These are phyloP conservation scores for Pyrochroa serraticornis DNA, from an alignment of 2,888 invertebrate genomes.

Conservation along the genomic window DNA sequence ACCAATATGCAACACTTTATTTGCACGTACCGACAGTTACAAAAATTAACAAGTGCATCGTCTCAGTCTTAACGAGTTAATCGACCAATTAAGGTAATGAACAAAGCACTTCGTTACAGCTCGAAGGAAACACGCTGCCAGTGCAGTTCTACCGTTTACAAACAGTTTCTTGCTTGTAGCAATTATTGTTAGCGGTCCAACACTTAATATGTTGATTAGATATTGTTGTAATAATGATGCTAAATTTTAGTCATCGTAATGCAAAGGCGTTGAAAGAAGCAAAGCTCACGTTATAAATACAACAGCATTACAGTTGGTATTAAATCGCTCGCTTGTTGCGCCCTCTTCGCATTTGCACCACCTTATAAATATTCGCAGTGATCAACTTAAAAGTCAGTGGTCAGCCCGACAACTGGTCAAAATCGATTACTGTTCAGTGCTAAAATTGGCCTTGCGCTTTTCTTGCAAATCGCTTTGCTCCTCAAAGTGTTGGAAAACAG, in stretches of 20 bases:
- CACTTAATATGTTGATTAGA: no score
- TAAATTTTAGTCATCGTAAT: background rate
- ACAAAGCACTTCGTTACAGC: no score
- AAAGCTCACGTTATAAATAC: constrained; percentile 28
- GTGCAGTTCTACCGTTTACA: no score
- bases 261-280: constrained; percentile 3
- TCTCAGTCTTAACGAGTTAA: constrained; percentile 26
- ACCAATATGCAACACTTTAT: constrained; percentile 44
- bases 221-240: no score
- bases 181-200: no score
- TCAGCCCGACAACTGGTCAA: constrained; percentile 41
- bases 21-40: constrained; percentile 38
- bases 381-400: constrained; percentile 41
- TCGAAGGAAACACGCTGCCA: no score
- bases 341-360: constrained; percentile 19
- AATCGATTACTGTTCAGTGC: constrained; percentile 40
- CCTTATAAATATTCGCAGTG: constrained; percentile 37
- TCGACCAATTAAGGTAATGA: constrained; percentile 12
- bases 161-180: no score
- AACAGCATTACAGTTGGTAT: constrained; percentile 22
- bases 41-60: constrained; percentile 30
- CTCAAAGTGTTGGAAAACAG: background rate
- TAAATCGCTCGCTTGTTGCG: constrained; percentile 21
- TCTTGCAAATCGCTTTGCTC: constrained; percentile 2
- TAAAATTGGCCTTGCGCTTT: constrained; percentile 16